Conservation (phyloP, 2,888 invertebrate genomes). For the Temnothorax unifasciatus region DNA sequence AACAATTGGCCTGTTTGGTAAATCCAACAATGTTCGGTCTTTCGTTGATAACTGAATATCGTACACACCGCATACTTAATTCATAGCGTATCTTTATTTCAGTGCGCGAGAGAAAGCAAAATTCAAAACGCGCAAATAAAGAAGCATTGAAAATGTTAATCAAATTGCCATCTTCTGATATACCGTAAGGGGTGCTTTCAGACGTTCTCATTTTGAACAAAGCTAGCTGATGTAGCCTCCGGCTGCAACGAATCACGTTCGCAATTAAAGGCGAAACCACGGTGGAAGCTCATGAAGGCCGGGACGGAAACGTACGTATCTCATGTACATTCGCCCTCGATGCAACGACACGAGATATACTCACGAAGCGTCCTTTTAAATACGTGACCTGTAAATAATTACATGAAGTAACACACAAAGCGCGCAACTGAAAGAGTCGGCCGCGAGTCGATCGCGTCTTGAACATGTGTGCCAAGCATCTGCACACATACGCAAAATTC, state of each 20-base stretch:
- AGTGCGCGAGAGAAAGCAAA: not conserved
- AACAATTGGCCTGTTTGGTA: not conserved
- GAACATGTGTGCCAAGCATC: not conserved
- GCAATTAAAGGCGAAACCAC: constrained; percentile 79
- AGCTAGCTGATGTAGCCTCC: constrained; percentile 56
- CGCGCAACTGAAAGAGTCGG: constrained; percentile 72
- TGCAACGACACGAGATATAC: constrained; percentile 64
- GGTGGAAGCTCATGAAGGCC: constrained; percentile 71
- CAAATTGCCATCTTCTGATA: constrained; percentile 66
- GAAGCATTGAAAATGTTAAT: constrained; percentile 57
- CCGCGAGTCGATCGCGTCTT: constrained; percentile 54
- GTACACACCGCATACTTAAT: not conserved
- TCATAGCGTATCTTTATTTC: not conserved
- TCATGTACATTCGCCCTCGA: constrained; percentile 67
- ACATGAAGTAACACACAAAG: constrained; percentile 76
- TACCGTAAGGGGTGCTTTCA: constrained; percentile 67
- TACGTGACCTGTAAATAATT: constrained; percentile 83
- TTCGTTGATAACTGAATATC: constrained; percentile 22
- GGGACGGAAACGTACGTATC: constrained; percentile 72
- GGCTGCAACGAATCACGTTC: constrained; percentile 79
- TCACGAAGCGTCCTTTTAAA: constrained; percentile 77
- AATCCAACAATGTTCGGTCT: not conserved
- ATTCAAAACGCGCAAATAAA: constrained; percentile 3
- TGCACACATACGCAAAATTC: constrained; percentile 19
- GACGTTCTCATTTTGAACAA: constrained; percentile 69